Conservation (phyloP, 2,888 invertebrate species). For the Listrodromus nycthemerus region DNA sequence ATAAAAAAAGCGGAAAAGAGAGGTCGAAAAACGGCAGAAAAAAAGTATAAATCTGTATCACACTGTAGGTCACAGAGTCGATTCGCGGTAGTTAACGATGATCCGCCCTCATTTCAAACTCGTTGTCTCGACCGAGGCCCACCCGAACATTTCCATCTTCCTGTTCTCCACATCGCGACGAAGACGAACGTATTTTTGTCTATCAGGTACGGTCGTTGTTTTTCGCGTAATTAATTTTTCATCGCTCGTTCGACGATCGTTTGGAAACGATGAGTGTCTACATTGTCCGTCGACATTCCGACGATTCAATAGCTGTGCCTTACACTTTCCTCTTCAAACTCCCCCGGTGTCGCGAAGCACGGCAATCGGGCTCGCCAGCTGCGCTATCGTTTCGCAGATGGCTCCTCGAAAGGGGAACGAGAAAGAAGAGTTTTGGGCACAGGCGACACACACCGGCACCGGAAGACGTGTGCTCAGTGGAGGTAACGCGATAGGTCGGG, state of each 20-base stretch:
- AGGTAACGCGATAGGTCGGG: slow-evolving; percentile 49
- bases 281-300: not conserved
- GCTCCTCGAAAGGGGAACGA: not conserved
- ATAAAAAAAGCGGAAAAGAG: not conserved
- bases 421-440: not conserved
- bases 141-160: not conserved
- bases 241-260: slow-evolving; percentile 1
- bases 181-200: not conserved
- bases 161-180: not conserved
- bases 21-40: not conserved
- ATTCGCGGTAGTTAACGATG: not conserved
- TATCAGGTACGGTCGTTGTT: not conserved
- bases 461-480: slow-evolving; percentile 48
- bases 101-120: slow-evolving; percentile 20
- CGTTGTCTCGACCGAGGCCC: slow-evolving; percentile 27
- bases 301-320: not conserved
- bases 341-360: too few relatives aligned
- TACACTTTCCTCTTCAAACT: not conserved
- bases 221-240: slow-evolving; percentile 21
- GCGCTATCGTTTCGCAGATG: slow-evolving; percentile 3
- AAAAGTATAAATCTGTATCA: slow-evolving; percentile 23
- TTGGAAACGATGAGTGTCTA: slow-evolving; percentile 8
- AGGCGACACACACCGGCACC: slow-evolving; percentile 22
- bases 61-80: slow-evolving; percentile 4
- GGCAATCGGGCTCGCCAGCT: slow-evolving; percentile 37